Evolutionary conservation across 1,140 invertebrate genomes (phyloP), one percentile per base, ranked within the genome.

Genomic region (Berghia stephanieae): DNA sequence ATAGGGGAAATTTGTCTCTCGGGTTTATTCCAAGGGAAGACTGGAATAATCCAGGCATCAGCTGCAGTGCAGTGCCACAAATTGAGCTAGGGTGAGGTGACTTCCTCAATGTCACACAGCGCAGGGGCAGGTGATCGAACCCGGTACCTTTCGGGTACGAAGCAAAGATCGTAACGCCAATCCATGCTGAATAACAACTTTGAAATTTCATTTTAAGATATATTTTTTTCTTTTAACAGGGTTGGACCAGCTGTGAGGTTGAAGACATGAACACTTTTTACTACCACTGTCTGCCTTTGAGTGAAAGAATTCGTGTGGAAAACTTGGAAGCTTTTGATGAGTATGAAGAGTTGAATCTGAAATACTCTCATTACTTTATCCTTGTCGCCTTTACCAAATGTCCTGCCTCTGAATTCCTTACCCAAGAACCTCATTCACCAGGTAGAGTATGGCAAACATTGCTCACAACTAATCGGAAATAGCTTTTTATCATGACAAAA

Each of bases 271-370:
- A 89, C 78, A 83, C 90, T 71, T 88, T 91, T 44, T 91, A 88
- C 68, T 74, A 79, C 4, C 78, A 80, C 10, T 74, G 89, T 55
- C 72, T 89, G 16, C 24, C 82, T n/a, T 0, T 21, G 1, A 83
- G 85, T 24, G 91, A 92, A 79, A 83, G 85, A 69, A 38, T 78
- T 13, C 78, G 86, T 71, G 83, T 91, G 31, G 82, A 90, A 40
- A 79, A 55, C 6, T 78, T 92, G 27, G 91, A 92, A 83, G 83
- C 88, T 1, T 92, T 92, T 87, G 91, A 92, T 85, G 91, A 92
- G 83, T 91, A 88, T 83, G 91, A 92, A 85, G 91, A 91, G 80
- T 90, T 88, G 86, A 88, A 91, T 82, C 83, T 91, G 38, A 92
- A 91, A 76, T 91, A 91, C 83, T 79, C 81, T n/a, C 91, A 92